Conservation (phyloP, 2,113 vertebrate genomes). For the Xenopus laevis region DNA sequence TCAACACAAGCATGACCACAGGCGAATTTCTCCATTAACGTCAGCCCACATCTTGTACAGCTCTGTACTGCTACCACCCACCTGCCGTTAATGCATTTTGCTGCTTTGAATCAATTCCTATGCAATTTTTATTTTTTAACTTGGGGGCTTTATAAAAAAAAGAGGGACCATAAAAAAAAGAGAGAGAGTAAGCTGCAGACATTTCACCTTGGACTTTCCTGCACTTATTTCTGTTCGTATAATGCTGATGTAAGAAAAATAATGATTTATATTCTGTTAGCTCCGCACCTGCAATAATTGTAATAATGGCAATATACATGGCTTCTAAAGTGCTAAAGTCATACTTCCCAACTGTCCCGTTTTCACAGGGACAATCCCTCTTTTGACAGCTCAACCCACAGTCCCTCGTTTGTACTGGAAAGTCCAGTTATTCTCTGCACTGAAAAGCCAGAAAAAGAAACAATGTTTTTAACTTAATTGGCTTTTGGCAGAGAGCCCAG, state of each 20-base stretch:
- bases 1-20: slow-evolving; percentile 66
- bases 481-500: too few species aligned
- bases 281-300: neutral
- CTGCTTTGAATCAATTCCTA: slow-evolving; percentile 65
- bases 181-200: slow-evolving; percentile 40
- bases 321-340: neutral
- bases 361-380: too few species aligned
- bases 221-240: neutral
- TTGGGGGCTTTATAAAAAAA: slow-evolving; percentile 55
- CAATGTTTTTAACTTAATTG: too few species aligned
- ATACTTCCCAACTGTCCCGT: too few species aligned
- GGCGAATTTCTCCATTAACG: slow-evolving; percentile 95
- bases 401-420: too few species aligned
- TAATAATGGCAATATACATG: slow-evolving; percentile 15
- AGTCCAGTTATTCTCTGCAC: too few species aligned
- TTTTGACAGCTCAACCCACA: too few species aligned
- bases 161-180: slow-evolving; percentile 38
- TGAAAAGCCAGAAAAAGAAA: too few species aligned
- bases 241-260: slow-evolving; percentile 23
- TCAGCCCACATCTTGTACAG: slow-evolving; percentile 77
- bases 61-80: slow-evolving; percentile 66
- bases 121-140: slow-evolving; percentile 62
- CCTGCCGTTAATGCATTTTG: slow-evolving; percentile 86
- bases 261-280: slow-evolving; percentile 44
- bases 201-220: slow-evolving; percentile 59